Conservation (phyloP, 2,113 vertebrate genomes). For the Oncorhynchus nerka region DNA sequence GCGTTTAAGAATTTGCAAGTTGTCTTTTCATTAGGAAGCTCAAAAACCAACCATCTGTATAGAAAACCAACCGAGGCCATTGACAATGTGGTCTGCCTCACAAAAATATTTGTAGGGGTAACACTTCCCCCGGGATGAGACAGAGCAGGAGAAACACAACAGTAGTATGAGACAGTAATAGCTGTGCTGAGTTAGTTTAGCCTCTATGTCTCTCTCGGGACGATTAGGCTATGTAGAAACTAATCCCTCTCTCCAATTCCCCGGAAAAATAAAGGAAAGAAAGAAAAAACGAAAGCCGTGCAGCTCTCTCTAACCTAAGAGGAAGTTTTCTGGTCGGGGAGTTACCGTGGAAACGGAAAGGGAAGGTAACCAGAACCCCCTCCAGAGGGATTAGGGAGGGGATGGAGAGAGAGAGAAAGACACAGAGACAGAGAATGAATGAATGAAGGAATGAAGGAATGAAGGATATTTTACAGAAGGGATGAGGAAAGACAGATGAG, state of each 20-base stretch:
- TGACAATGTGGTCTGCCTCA: too few relatives aligned
- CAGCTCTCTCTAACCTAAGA: background rate
- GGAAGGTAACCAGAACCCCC: background rate
- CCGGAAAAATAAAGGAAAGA: background rate
- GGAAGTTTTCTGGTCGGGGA: background rate
- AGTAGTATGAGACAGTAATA: conserved; percentile 25
- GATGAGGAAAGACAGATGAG: too few relatives aligned
- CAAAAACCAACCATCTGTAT: too few relatives aligned
- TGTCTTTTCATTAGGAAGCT: too few relatives aligned
- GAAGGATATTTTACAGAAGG: background rate
- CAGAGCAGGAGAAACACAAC: too few relatives aligned
- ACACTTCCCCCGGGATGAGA: too few relatives aligned
- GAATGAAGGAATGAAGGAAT: background rate
- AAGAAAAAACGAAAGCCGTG: background rate
- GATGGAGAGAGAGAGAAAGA: background rate
- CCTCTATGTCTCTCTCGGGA: conserved; percentile 20
- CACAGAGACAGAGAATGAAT: background rate
- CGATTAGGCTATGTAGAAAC: conserved; percentile 23
- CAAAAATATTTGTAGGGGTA: too few relatives aligned
- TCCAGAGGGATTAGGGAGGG: background rate
- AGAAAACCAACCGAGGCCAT: too few relatives aligned
- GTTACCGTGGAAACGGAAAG: background rate
- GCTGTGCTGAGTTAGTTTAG: conserved; percentile 38
- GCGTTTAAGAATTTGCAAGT: too few relatives aligned
- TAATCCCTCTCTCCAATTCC: conserved; percentile 7